Conservation (phyloP, 2,797 vertebrate genomes). For the Darevskia nairensis region DNA sequence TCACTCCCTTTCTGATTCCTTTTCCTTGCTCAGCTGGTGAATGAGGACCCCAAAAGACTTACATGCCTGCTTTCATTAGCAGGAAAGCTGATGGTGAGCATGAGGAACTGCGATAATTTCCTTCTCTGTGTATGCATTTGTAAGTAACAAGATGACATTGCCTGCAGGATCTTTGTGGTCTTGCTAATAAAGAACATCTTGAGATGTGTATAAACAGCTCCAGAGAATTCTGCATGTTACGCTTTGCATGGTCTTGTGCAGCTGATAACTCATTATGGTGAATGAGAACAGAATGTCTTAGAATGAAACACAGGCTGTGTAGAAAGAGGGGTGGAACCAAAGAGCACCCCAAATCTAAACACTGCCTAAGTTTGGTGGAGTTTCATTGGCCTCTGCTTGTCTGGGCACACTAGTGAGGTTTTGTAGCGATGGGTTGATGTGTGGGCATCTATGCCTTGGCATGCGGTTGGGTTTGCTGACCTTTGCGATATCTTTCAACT, state of each 20-base stretch:
- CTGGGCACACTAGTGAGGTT: too few relatives aligned
- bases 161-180: slow-evolving; percentile 4
- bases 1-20: not conserved
- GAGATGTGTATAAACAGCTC: not conserved
- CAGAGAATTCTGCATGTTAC: not conserved
- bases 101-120: not conserved
- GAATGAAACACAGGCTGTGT: not conserved
- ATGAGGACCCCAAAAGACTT: not conserved
- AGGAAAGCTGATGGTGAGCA: not conserved
- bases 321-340: not conserved
- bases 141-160: not conserved
- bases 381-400: too few relatives aligned
- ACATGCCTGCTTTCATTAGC: not conserved
- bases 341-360: not conserved
- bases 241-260: slow-evolving; percentile 10
- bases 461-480: not conserved
- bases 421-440: not conserved
- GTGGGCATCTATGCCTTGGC: not conserved
- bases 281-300: not conserved
- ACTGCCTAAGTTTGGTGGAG: not conserved
- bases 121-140: not conserved
- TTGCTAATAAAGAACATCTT: not conserved
- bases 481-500: not conserved
- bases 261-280: not conserved
- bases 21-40: not conserved